These are phyloP conservation scores for Heliconius eleuchia DNA, from an alignment of 1,140 invertebrate species.

Conservation along the genomic window DNA sequence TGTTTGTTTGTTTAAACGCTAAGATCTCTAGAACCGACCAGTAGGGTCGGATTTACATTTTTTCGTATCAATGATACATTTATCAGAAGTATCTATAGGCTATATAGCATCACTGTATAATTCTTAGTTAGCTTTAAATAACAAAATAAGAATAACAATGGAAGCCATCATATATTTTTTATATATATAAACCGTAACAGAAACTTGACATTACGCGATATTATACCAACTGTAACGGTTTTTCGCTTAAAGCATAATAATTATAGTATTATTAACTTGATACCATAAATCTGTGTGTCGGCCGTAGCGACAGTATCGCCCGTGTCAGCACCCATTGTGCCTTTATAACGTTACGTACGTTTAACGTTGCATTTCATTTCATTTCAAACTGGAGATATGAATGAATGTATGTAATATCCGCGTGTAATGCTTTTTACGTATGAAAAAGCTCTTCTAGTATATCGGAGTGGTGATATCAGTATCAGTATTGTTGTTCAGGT, in stretches of 20 bases:
- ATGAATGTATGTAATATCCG: not conserved
- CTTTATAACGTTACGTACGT: not conserved
- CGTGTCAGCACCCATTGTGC: not conserved
- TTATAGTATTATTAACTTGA: slow-evolving; percentile 12
- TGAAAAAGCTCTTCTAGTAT: not conserved
- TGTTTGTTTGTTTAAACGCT: too few relatives aligned
- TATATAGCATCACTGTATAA: too few relatives aligned
- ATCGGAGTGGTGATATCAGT: not conserved
- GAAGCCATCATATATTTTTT: not conserved
- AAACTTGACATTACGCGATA: not conserved
- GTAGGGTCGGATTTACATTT: too few relatives aligned
- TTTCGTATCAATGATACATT: too few relatives aligned
- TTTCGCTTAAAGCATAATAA: not conserved
- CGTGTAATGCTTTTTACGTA: not conserved
- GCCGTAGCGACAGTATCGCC: not conserved
- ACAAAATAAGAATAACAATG: too few relatives aligned
- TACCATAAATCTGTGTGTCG: slow-evolving; percentile 2
- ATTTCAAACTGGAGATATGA: slow-evolving; percentile 1
- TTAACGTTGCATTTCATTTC: slow-evolving; percentile 11
- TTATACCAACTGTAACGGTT: not conserved
- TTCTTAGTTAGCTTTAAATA: too few relatives aligned
- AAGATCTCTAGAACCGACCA: too few relatives aligned
- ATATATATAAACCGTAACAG: not conserved
- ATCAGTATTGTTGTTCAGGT: not conserved
- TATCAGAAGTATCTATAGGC: too few relatives aligned